Percentiles rank a stretch among this genome's conserved stretches.
Conservation (phyloP, 2,113 vertebrate genomes). For the Barbus barbus region DNA sequence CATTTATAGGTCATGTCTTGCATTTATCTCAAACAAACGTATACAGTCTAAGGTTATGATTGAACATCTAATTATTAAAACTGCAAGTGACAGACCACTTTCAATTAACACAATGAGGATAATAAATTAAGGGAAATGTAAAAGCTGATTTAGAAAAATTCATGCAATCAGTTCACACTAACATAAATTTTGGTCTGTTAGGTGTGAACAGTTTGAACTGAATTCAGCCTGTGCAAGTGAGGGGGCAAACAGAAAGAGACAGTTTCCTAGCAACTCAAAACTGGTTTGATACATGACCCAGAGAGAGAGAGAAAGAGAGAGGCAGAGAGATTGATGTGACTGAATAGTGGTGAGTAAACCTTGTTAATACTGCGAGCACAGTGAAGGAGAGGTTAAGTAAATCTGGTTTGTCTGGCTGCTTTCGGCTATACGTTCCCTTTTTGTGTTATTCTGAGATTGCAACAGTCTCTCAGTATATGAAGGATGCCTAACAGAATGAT, state of each 20-base stretch:
- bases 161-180: neutral
- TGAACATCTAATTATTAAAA: neutral
- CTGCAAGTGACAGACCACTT: neutral
- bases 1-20: neutral
- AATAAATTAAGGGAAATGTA: neutral
- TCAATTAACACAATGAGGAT: neutral
- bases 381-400: neutral
- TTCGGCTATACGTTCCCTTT: neutral
- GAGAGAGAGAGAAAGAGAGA: neutral
- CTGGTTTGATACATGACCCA: constrained; percentile 8
- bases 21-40: neutral
- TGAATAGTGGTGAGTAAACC: neutral
- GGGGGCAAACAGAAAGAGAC: constrained; percentile 12
- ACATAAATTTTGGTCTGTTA: neutral
- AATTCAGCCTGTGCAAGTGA: constrained; percentile 9
- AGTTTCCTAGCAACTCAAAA: constrained; percentile 50
- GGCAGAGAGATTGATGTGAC: neutral
- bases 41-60: too few species aligned
- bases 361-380: constrained; percentile 6
- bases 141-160: neutral
- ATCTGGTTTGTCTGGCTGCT: constrained; percentile 13
- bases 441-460: neutral
- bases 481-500: neutral
- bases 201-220: constrained; percentile 4
- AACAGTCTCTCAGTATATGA: neutral